A percentile compares a stretch with the other conserved stretches of the same genome.
Conservation (phyloP, 2,113 vertebrate species). For the Sylvietta virens region DNA sequence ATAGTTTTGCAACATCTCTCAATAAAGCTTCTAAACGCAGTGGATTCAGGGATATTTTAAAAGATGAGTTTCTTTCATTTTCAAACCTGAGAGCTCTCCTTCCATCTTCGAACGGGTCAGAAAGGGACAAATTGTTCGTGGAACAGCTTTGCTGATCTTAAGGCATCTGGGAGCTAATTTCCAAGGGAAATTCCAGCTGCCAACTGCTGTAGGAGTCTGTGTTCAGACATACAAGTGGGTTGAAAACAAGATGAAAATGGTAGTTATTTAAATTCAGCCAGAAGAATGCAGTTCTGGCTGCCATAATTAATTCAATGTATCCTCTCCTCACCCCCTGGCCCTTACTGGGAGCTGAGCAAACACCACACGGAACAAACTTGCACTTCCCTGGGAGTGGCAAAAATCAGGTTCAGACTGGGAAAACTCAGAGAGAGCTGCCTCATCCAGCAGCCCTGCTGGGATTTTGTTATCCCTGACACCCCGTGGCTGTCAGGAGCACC, state of each 20-base stretch:
- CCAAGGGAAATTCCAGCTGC: neutral
- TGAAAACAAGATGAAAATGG: neutral
- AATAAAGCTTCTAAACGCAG: neutral
- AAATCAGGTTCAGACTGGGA: neutral
- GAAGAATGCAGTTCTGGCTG: neutral
- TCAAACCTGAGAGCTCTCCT: neutral
- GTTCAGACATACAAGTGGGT: rapidly evolving
- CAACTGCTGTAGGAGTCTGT: neutral
- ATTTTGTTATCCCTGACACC: neutral
- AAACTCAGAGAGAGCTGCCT: neutral
- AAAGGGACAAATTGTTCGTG: neutral
- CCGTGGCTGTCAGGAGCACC: neutral
- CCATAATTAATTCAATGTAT: neutral
- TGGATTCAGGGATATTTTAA: neutral
- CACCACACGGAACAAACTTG: neutral
- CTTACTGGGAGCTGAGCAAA: neutral
- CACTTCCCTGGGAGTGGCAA: neutral
- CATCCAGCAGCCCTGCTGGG: neutral
- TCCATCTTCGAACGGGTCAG: neutral
- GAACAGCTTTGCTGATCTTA: neutral
- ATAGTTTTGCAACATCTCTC: neutral
- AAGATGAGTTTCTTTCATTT: neutral
- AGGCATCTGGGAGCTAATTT: neutral
- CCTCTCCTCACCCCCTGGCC: neutral
- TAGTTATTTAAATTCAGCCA: neutral